These are phyloP conservation scores for Ormyrus nitidulus DNA, from an alignment of 2,888 invertebrate species.

Conservation along the genomic window DNA sequence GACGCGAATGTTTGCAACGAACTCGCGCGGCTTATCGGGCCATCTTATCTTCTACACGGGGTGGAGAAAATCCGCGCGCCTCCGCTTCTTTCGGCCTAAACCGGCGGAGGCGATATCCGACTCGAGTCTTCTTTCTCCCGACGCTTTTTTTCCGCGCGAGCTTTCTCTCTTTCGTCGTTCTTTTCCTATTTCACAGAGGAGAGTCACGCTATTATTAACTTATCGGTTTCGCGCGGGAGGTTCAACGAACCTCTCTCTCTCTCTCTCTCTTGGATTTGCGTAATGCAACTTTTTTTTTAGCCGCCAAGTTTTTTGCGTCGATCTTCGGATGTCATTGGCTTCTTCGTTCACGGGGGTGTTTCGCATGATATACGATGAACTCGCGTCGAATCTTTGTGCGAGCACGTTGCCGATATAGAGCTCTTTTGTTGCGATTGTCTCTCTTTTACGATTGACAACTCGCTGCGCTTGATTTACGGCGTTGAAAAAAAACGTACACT, in stretches of 20 bases:
- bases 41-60: background rate
- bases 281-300: constrained; percentile 38
- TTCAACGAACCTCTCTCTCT: constrained; percentile 46
- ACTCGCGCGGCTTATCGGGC: no score
- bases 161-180: background rate
- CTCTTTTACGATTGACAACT: no score
- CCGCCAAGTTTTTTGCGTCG: background rate
- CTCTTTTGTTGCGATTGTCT: no score
- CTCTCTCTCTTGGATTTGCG: constrained; percentile 47
- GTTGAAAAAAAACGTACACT: no score
- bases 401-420: no score
- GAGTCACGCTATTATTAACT: constrained; percentile 54
- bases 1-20: background rate
- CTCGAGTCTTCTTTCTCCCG: background rate
- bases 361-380: background rate
- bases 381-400: no score
- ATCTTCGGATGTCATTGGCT: constrained; percentile 47
- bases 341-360: constrained; percentile 21
- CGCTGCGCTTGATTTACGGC: no score
- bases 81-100: constrained; percentile 13
- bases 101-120: background rate
- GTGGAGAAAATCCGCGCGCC: constrained; percentile 4
- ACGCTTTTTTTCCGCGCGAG: background rate
- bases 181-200: constrained; percentile 26
- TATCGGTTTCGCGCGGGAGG: constrained; percentile 46